Evolutionary conservation across 2,113 vertebrate genomes (phyloP), one percentile per base, ranked within the genome.

Genomic region (Pica pica): DNA sequence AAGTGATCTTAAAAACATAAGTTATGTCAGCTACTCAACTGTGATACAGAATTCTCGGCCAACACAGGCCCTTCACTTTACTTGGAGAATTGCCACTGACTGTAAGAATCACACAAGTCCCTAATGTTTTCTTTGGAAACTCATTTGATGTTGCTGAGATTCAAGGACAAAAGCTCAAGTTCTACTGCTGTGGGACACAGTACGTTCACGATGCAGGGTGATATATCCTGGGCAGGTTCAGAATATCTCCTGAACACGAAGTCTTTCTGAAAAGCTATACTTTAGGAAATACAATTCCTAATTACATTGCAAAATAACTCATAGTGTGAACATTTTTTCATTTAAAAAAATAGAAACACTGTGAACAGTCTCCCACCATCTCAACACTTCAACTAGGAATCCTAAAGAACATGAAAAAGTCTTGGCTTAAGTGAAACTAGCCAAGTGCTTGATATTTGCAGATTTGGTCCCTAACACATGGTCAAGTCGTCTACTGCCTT

Each of bases 1-100:
- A 94, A 97, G 91, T 94, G 95, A 97, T 95, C 91, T 84, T 83
- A 96, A 94, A 97, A 89, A 87, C 96, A 96, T 97, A 97, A 78
- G 83, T 93, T 96, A 92, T 97, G 95, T 97, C 96, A 98, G 91
- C 86, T 89, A 92, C 95, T 97, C 83, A 82, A 93, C 89, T 94
- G 95, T 74, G 93, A 76, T 19, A 57, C 59, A 41, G 50, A 82
- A 80, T 44, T 61, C 67, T 65, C 74, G 93, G 77, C 89, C 85
- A 81, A 77, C 63, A 96, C 14, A 14, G 95, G 93, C 94, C 95
- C 96, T 97, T 97, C 94, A 70, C 91, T 97, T 91, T 69, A 91
- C 94, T 96, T 95, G 96, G 89, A 96, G 73, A 97, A 87, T 92
- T 93, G 89, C 90, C 87, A 75, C 89, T 69, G 71, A 74, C 90